Evolutionary conservation across 2,888 invertebrate genomes (phyloP).

Genomic region (Cabera pusaria): DNA sequence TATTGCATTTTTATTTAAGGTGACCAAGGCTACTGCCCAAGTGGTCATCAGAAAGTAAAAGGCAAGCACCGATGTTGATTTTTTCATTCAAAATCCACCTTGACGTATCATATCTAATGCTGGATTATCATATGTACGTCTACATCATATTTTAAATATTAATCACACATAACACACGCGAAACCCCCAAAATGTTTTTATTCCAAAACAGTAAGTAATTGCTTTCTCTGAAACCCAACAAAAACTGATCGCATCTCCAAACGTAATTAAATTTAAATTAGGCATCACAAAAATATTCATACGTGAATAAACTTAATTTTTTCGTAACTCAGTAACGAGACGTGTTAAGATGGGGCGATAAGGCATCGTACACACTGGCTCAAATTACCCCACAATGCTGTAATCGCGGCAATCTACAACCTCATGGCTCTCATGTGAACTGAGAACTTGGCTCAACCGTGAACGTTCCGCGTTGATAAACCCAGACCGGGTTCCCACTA

Average conservation of each 20-base stretch:
- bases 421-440: slow-evolving; percentile 28
- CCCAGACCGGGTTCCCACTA: slow-evolving; percentile 70
- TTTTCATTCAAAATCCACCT: no score
- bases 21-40: no score
- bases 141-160: no score
- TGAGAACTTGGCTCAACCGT: slow-evolving; percentile 65
- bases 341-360: slow-evolving; percentile 48
- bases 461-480: slow-evolving; percentile 73
- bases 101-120: no score
- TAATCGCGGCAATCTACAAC: slow-evolving; percentile 68
- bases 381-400: slow-evolving; percentile 61
- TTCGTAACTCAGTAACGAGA: slow-evolving; percentile 41
- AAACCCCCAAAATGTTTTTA: no score
- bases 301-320: slow-evolving; percentile 44
- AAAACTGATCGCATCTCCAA: slow-evolving; percentile 19
- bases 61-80: no score
- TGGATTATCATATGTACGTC: no score
- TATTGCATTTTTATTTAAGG: no score
- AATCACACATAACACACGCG: no score
- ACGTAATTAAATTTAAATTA: slow-evolving; percentile 47
- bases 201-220: slow-evolving; percentile 7
- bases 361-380: slow-evolving; percentile 45
- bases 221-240: slow-evolving; percentile 16
- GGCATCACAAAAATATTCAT: slow-evolving; percentile 33
- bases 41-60: no score